These are phyloP conservation scores for Ischnus inquisitorius DNA, from an alignment of 2,888 invertebrate species.

Conservation along the genomic window DNA sequence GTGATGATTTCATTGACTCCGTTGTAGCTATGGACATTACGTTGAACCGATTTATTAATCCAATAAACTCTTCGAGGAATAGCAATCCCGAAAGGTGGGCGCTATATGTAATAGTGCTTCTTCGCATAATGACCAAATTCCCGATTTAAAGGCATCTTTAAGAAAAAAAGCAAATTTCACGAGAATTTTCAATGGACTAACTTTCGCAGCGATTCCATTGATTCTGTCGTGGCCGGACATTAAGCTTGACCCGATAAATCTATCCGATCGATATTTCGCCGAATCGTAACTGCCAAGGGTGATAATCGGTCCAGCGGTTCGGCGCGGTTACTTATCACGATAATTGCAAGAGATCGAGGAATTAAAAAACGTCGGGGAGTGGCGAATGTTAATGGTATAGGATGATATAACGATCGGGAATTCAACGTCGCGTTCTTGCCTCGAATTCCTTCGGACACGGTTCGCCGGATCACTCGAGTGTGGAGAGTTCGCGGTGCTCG, in stretches of 20 bases:
- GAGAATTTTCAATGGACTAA: too few relatives aligned
- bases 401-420: conserved; percentile 67
- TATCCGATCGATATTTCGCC: too few relatives aligned
- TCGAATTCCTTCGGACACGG: conserved; percentile 70
- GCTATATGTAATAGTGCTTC: not conserved
- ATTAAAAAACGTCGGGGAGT: conserved; percentile 32
- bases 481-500: not conserved
- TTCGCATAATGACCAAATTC: not conserved
- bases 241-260: too few relatives aligned
- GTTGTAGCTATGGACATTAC: not conserved
- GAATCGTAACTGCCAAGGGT: too few relatives aligned
- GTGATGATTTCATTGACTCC: not conserved
- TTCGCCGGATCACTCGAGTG: conserved; percentile 43
- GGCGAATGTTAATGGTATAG: conserved; percentile 19
- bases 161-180: too few relatives aligned
- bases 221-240: too few relatives aligned
- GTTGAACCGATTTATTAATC: not conserved
- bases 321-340: not conserved
- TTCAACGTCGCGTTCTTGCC: conserved; percentile 70
- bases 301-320: too few relatives aligned
- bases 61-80: not conserved
- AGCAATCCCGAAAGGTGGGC: too few relatives aligned
- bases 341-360: conserved; percentile 21
- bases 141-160: too few relatives aligned
- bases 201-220: too few relatives aligned